Percentiles rank a stretch among this genome's conserved stretches.
Evolutionary conservation across 2,888 invertebrate genomes (phyloP).

Genomic region (Isoperla grammatica): DNA sequence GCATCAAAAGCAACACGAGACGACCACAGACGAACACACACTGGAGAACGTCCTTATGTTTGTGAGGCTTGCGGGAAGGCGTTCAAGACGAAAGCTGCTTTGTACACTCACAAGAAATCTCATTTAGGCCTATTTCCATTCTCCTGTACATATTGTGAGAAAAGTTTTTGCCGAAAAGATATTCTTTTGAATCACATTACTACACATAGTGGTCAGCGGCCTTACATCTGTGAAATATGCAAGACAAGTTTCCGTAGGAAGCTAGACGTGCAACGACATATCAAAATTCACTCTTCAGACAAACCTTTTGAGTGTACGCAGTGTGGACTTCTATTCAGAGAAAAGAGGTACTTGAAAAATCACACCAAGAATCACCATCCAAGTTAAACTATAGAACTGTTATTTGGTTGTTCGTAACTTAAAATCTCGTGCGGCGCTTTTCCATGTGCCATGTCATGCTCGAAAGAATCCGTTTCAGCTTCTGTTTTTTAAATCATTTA

Average conservation of each 20-base stretch:
- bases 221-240: conserved; percentile 50
- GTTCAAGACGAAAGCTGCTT: conserved; percentile 52
- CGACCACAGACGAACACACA: conserved; percentile 34
- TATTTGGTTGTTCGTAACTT: no score
- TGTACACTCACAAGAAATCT: conserved; percentile 56
- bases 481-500: no score
- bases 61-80: conserved; percentile 25
- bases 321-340: conserved; percentile 42
- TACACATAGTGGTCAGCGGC: conserved; percentile 51
- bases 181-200: conserved; percentile 52
- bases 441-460: no score
- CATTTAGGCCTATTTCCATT: conserved; percentile 53
- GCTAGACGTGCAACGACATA: conserved; percentile 40
- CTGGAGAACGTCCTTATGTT: conserved; percentile 25
- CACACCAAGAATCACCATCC: conserved; percentile 40
- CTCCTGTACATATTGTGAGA: conserved; percentile 53
- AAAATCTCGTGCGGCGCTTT: no score
- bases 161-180: conserved; percentile 49
- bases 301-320: conserved; percentile 37
- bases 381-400: no score
- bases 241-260: conserved; percentile 36
- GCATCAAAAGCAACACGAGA: conserved; percentile 46
- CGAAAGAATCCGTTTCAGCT: no score
- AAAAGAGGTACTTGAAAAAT: conserved; percentile 50
- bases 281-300: conserved; percentile 45